These are phyloP conservation scores for Tupaia tana DNA, from an alignment of 2,113 vertebrate species.

Conservation along the genomic window DNA sequence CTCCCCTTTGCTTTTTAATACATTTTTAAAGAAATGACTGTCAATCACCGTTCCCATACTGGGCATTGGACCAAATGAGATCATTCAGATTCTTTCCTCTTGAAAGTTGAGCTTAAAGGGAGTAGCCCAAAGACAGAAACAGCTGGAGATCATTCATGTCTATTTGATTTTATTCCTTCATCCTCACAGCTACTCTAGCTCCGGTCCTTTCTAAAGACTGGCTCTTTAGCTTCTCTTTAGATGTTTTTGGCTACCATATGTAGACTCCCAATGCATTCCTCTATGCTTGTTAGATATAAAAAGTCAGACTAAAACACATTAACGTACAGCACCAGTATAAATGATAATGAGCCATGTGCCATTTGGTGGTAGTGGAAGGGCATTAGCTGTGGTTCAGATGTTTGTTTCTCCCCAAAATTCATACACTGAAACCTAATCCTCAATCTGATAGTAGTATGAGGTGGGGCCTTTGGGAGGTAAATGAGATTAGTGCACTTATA, in stretches of 20 bases:
- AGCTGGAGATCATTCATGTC: not conserved
- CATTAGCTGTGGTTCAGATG: not conserved
- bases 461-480: not conserved
- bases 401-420: not conserved
- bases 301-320: conserved; percentile 23
- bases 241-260: not conserved
- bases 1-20: not conserved
- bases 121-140: not conserved
- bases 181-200: not conserved
- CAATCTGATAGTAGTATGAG: not conserved
- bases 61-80: not conserved
- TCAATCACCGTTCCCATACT: not conserved
- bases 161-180: not conserved
- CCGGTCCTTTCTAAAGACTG: not conserved
- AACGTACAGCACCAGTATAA: not conserved
- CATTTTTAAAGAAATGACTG: not conserved
- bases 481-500: not conserved
- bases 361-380: not conserved
- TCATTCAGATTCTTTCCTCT: conserved; percentile 7
- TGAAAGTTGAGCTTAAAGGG: not conserved
- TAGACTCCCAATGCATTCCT: not conserved
- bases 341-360: not conserved
- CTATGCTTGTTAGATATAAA: conserved; percentile 1
- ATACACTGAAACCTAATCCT: not conserved
- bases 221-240: not conserved